Base-by-base conservation (phyloP, 2,797 vertebrate species). In the Acipenser oxyrinchus region DNA sequence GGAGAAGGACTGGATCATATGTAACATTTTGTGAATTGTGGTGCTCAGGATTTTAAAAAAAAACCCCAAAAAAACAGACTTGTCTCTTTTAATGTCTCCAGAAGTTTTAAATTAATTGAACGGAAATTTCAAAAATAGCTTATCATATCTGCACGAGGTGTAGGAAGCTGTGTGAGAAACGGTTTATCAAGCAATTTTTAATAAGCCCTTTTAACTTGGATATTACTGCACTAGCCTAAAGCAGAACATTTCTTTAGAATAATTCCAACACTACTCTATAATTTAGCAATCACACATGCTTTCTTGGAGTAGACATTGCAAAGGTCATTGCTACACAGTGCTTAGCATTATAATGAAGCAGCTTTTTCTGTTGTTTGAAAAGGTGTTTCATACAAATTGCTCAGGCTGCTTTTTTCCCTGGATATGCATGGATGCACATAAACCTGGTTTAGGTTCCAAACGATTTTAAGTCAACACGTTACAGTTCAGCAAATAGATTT, bases 311-410 rank as follows among this genome's bases (percentile, higher is more conserved):
- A 66, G 57, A 72, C 65, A 75, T 63, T 71, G 62, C 65, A 73
- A 78, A 74, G 75, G 74, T 76, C 73, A 76, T 62, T 64, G 64
- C 65, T 72, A 72, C 11, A 55, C 52, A 66, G 65, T 58, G 65
- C 60, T 68, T 69, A 59, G 75, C 69, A 76, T 78, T 59, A 64
- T 74, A 79, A 79, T 74, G 68, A 78, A 71, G 51, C 62, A 12
- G 8, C 62, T 66, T 65, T 67, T 49, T 57, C 66, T 48, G 37
- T 70, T 48, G 61, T 62, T 58, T 49, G 58, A 53, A 63, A 48
- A 57, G 67, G 8, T 55, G 61, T 62, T 66, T 58, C 52, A 13
- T 59, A 49, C 48, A 58, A n/a, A 66, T 62, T 51, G 50, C 58
- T 48, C 11, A 4, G 52, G 63, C 51, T 61, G 37, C 62, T 65